Conservation (phyloP, 2,888 invertebrate genomes). For the Anodontia alba region DNA sequence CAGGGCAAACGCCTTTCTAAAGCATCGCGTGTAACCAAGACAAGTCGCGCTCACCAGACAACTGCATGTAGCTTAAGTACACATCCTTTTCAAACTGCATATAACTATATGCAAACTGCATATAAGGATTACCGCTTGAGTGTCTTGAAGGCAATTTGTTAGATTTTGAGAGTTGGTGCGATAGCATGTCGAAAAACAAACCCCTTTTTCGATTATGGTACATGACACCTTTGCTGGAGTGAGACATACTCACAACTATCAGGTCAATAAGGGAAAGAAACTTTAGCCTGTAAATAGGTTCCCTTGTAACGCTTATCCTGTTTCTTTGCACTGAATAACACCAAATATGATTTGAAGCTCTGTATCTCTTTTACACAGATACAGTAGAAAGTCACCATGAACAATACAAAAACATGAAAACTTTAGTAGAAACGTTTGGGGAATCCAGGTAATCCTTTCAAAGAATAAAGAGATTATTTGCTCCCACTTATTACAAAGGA, state of each 20-base stretch:
- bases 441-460: background rate
- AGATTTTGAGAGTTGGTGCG: background rate
- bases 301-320: background rate
- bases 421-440: background rate
- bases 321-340: background rate
- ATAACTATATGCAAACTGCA: no score
- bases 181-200: background rate
- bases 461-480: background rate
- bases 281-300: background rate
- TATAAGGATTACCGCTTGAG: no score
- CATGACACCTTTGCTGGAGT: background rate
- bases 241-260: background rate
- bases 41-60: conserved; percentile 62
- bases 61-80: conserved; percentile 15
- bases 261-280: background rate
- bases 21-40: conserved; percentile 27
- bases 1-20: conserved; percentile 53
- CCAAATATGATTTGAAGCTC: background rate
- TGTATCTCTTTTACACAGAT: background rate
- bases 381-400: background rate
- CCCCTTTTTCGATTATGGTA: background rate
- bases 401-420: background rate
- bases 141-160: background rate
- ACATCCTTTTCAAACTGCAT: no score
- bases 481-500: background rate